These are phyloP conservation scores for Isotomurus palustris DNA, from an alignment of 2,888 invertebrate genomes.

Conservation along the genomic window DNA sequence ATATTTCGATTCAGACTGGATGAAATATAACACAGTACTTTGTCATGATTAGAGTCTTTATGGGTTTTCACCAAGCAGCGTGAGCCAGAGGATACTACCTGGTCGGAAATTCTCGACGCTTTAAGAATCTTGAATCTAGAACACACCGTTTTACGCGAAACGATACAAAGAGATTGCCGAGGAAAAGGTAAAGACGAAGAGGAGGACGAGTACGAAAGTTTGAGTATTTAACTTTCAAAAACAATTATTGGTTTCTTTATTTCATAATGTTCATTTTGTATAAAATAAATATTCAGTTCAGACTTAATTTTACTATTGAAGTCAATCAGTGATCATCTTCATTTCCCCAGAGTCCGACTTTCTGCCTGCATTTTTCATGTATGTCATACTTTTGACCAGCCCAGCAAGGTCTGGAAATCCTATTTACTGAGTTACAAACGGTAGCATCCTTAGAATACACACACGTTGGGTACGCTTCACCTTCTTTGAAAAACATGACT, in stretches of 20 bases:
- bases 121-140: conserved; percentile 5
- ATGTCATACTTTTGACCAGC: conserved; percentile 36
- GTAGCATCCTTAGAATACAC: conserved; percentile 21
- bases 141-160: background rate
- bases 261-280: background rate
- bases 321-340: conserved; percentile 28
- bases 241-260: too few species aligned
- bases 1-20: too few species aligned
- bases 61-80: conserved; percentile 4
- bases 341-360: conserved; percentile 36
- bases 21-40: too few species aligned
- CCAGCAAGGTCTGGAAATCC: conserved; percentile 35
- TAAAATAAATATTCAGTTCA: background rate
- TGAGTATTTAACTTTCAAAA: background rate
- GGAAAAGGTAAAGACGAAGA: conserved; percentile 1
- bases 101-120: background rate
- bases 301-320: background rate
- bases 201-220: background rate
- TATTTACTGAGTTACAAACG: conserved; percentile 23
- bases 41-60: conserved; percentile 1
- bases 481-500: conserved; percentile 36
- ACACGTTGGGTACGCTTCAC: conserved; percentile 32
- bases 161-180: conserved; percentile 3
- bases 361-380: conserved; percentile 30
- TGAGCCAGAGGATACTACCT: background rate